These are phyloP conservation scores for Chamaetylas fuelleborni DNA, from an alignment of 2,113 vertebrate species.

Conservation along the genomic window DNA sequence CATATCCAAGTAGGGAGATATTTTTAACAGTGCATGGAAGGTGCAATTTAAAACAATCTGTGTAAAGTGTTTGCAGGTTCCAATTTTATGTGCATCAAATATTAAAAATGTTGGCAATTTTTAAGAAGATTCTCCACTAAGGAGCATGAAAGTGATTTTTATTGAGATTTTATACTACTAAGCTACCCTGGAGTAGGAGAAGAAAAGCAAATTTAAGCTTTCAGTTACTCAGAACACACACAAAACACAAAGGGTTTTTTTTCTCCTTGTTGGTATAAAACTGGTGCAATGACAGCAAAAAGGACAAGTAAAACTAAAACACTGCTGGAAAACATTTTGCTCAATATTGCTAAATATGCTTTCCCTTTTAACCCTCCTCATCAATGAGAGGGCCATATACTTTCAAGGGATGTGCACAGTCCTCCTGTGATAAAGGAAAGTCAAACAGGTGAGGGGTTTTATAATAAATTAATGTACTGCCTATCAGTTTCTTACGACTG, in stretches of 20 bases:
- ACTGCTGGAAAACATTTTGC: background rate
- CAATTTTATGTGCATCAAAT: background rate
- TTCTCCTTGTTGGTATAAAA: background rate
- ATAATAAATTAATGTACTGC: background rate
- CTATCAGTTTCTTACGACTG: background rate
- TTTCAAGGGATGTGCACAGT: background rate
- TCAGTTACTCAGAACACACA: background rate
- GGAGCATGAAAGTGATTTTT: background rate
- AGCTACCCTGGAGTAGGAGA: background rate
- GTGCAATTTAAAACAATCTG: constrained; percentile 12
- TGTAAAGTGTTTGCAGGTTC: background rate
- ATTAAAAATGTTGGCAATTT: constrained; percentile 4
- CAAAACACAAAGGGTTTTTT: background rate
- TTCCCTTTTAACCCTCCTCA: background rate
- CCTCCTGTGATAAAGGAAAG: background rate
- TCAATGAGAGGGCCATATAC: background rate
- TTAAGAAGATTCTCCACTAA: background rate
- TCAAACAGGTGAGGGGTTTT: background rate
- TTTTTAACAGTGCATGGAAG: background rate
- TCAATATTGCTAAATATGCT: background rate
- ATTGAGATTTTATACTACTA: background rate
- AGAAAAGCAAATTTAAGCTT: background rate
- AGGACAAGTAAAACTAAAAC: background rate
- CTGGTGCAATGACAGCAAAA: background rate
- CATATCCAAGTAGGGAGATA: background rate